These are phyloP conservation scores for Solenodon paradoxus DNA, from an alignment of 2,113 vertebrate genomes.

Conservation along the genomic window DNA sequence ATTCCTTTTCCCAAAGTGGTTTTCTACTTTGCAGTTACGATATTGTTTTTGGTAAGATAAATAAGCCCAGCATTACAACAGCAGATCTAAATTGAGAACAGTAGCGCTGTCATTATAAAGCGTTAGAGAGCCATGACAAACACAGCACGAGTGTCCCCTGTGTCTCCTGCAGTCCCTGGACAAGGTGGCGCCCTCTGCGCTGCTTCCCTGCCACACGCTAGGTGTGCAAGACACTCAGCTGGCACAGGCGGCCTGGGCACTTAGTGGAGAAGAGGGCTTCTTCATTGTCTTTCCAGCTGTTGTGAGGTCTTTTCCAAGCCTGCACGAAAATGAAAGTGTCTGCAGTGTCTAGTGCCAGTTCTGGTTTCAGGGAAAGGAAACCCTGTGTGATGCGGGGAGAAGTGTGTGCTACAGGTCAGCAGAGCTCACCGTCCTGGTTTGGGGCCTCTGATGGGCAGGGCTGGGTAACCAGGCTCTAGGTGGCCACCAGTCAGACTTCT, in stretches of 20 bases:
- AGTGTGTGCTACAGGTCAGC: too few species aligned
- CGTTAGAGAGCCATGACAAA: neutral
- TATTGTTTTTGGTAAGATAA: slow-evolving; percentile 52
- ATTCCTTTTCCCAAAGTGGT: slow-evolving; percentile 37
- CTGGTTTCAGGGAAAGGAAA: neutral
- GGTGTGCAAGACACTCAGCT: too few species aligned
- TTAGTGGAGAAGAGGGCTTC: neutral
- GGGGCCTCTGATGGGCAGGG: neutral
- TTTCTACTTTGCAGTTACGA: slow-evolving; percentile 9
- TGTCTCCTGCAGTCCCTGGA: neutral
- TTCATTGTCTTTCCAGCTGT: neutral
- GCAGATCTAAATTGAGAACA: slow-evolving; percentile 17
- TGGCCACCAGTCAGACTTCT: neutral
- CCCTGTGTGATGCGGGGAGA: too few species aligned
- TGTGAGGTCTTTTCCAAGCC: neutral
- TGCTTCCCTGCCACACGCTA: too few species aligned
- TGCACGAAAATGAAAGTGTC: neutral
- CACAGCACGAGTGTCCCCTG: neutral
- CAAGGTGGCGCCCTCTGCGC: neutral
- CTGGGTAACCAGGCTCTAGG: neutral
- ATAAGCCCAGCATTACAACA: slow-evolving; percentile 25
- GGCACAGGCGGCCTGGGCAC: neutral
- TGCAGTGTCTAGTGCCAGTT: neutral
- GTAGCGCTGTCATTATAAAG: neutral
- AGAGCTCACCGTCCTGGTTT: too few species aligned